A percentile compares a stretch with the other conserved stretches of the same genome.
Evolutionary conservation across 2,113 vertebrate genomes (phyloP).

Genomic region (Ceyx cyanopectus): DNA sequence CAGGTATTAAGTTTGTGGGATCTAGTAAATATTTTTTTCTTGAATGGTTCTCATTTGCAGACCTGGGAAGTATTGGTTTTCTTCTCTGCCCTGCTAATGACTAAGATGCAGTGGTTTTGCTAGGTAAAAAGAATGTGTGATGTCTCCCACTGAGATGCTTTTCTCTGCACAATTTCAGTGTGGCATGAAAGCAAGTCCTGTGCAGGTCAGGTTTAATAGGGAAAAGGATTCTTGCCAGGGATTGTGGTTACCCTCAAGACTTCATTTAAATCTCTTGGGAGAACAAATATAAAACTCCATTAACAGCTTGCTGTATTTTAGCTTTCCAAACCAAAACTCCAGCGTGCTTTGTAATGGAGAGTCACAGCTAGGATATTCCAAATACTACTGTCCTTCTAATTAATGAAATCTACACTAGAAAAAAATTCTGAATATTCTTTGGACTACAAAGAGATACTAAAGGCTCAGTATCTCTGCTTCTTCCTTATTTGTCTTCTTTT

Average conservation of each 20-base stretch:
- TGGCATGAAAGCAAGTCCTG: conserved; percentile 23
- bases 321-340: not conserved
- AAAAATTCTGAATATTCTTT: not conserved
- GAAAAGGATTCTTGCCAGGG: conserved; percentile 4
- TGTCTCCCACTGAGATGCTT: conserved; percentile 23
- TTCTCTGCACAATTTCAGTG: conserved; percentile 27
- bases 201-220: conserved; percentile 42
- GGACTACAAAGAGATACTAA: not conserved
- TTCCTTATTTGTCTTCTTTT: not conserved
- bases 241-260: conserved; percentile 50
- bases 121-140: conserved; percentile 2
- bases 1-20: not conserved
- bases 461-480: not conserved
- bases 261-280: conserved; percentile 8
- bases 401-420: not conserved
- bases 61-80: conserved; percentile 47
- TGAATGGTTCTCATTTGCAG: conserved; percentile 37
- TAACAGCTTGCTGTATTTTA: conserved; percentile 23
- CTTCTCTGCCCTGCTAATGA: conserved; percentile 21
- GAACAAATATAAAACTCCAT: conserved; percentile 33
- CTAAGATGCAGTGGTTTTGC: not conserved
- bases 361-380: not conserved
- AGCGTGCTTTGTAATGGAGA: not conserved
- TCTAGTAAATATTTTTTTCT: conserved; percentile 27
- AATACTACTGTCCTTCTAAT: not conserved